These are phyloP conservation scores for Psittacula echo DNA, from an alignment of 2,797 vertebrate species.

Conservation along the genomic window DNA sequence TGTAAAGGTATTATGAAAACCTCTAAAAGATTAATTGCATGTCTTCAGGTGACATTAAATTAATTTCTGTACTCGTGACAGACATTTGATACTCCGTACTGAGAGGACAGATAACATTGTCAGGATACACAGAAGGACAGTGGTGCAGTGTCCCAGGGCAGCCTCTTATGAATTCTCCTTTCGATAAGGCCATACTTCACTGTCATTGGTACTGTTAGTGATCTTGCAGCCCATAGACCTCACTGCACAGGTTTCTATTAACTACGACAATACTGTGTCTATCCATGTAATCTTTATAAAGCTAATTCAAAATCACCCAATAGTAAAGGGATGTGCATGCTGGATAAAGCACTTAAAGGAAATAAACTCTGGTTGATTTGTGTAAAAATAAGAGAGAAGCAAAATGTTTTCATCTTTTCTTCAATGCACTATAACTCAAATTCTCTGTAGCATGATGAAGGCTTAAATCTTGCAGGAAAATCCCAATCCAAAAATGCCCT, in stretches of 20 bases:
- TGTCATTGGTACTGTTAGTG: slow-evolving; percentile 76
- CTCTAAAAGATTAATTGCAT: slow-evolving; percentile 97
- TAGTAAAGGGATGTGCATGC: slow-evolving; percentile 30
- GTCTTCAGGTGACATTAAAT: slow-evolving; percentile 93
- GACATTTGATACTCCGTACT: slow-evolving; percentile 85
- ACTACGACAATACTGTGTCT: slow-evolving; percentile 83
- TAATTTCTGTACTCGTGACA: slow-evolving; percentile 91
- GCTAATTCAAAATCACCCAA: slow-evolving; percentile 56
- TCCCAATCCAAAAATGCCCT: neutral
- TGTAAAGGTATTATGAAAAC: slow-evolving; percentile 96
- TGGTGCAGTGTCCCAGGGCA: slow-evolving; percentile 85
- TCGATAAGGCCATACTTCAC: slow-evolving; percentile 79
- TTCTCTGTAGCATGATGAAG: neutral
- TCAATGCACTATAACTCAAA: neutral
- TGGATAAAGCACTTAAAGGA: slow-evolving; percentile 16
- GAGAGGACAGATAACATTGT: slow-evolving; percentile 97
- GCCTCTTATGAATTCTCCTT: slow-evolving; percentile 85
- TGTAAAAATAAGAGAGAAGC: neutral
- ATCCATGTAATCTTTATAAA: slow-evolving; percentile 68
- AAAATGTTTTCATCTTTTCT: neutral
- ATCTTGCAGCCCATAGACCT: slow-evolving; percentile 80
- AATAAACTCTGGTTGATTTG: slow-evolving; percentile 50
- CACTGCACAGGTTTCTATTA: slow-evolving; percentile 87
- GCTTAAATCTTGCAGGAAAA: slow-evolving; percentile 22
- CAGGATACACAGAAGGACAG: slow-evolving; percentile 89